Base-by-base conservation (phyloP, 2,797 vertebrate genomes). In the Natrix natrix region DNA sequence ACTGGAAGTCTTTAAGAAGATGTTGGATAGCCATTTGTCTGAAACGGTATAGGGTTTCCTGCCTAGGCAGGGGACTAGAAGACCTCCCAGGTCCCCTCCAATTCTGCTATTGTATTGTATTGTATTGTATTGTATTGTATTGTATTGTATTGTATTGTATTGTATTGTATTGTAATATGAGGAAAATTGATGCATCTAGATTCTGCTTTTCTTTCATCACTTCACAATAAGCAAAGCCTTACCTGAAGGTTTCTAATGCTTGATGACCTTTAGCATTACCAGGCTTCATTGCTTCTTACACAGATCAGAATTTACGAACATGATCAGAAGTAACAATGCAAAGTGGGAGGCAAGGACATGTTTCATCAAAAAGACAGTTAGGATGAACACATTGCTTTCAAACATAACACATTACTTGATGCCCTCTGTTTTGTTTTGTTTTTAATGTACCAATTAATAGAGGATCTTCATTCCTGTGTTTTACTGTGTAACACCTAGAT, bases 381-480 rank as follows among this genome's bases (percentile, higher is more conserved):
- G 59, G 89, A 54, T 54, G 57, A 20, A 83, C 37, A 11, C 88
- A 92, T 87, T 89, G 92, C 59, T 95, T 93, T 94, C 91, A 88
- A 48, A 20, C 74, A 59, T 0, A 0, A 59, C 88, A 32, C 63
- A 91, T 90, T 94, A 78, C 83, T 69, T 94, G 93, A 94, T 60
- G 61, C 32, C 59, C 13, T 86, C 37, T 48, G 28, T 54, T 87
- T 59, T 10, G 48, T 87, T 37, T 37, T 16, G 14, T 8, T 48
- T 93, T 88, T 0, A 96, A 89, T 95, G 87, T 96, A 93, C 94
- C 91, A 93, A 90, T 89, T 91, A 91, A 90, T 91, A 86, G 86
- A 91, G 37, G 69, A 94, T 63, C 55, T 32, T 86, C 61, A 28
- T 14, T 2, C 43, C 32, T 52, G 92, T 89, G 94, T 93, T 91